Evolutionary conservation across 2,888 invertebrate species (phyloP).

Genomic region (Doris montereyensis): DNA sequence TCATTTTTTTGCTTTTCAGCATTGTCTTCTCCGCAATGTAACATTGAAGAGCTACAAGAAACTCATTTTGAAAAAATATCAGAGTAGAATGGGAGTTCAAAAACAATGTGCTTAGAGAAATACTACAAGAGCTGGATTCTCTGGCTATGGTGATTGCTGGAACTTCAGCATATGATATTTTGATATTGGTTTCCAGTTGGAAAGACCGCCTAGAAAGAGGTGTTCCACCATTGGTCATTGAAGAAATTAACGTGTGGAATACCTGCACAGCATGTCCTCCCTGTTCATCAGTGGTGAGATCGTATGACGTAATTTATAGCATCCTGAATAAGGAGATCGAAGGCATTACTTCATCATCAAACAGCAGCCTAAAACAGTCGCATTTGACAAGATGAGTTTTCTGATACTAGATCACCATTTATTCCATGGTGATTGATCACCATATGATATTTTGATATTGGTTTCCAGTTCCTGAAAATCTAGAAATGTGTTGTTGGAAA

Average conservation of each 20-base stretch:
- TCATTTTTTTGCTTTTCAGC: not conserved
- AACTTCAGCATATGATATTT: not conserved
- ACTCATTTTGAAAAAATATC: not conserved
- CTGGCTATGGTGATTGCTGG: not conserved
- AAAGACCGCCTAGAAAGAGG: not conserved
- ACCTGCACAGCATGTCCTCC: not conserved
- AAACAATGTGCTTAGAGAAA: not conserved
- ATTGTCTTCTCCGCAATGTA: not conserved
- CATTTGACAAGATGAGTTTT: not conserved
- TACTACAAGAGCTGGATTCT: not conserved
- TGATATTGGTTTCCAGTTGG: slow-evolving; percentile 4
- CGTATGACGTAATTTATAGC: not conserved
- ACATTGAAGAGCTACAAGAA: not conserved
- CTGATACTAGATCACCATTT: not conserved
- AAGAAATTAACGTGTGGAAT: not conserved
- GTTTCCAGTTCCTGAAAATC: not conserved
- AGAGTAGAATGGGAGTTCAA: not conserved
- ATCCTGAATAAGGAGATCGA: not conserved
- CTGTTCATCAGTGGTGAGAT: not conserved
- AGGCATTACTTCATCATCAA: slow-evolving; percentile 20
- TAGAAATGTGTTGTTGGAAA: not conserved
- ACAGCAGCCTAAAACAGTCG: slow-evolving; percentile 3
- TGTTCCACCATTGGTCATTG: not conserved
- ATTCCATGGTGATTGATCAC: not conserved
- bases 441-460: too few species aligned